These are phyloP conservation scores for Brachionus manjavacas DNA, from an alignment of 1,140 invertebrate genomes.

Conservation along the genomic window DNA sequence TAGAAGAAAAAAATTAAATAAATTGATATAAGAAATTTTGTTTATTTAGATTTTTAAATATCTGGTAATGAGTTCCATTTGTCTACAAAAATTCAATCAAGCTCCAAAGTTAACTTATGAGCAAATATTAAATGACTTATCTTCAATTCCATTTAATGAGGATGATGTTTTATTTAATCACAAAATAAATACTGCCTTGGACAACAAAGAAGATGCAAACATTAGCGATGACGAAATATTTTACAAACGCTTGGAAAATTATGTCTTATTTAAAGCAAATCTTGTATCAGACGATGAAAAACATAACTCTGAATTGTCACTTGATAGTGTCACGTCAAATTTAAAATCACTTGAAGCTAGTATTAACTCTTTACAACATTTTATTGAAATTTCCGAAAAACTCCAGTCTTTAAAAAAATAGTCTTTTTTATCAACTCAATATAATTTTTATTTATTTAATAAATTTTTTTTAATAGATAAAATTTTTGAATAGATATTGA, in stretches of 20 bases:
- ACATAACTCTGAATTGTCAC: not conserved
- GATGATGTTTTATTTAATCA: not conserved
- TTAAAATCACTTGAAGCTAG: not conserved
- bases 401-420: not conserved
- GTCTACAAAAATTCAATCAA: not conserved
- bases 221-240: not conserved
- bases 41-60: not conserved
- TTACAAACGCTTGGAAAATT: not conserved
- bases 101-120: conserved; percentile 14
- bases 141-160: conserved; percentile 10
- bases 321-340: not conserved
- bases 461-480: not conserved
- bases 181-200: not conserved
- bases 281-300: not conserved
- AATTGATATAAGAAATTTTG: too few species aligned
- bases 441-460: not conserved
- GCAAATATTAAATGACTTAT: not conserved
- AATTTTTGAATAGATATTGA: not conserved
- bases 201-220: not conserved
- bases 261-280: not conserved
- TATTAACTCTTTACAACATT: conserved; percentile 21
- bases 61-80: not conserved
- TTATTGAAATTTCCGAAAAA: conserved; percentile 20
- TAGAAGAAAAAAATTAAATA: not conserved
- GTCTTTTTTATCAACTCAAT: not conserved